A percentile compares a stretch with the other conserved stretches of the same genome.
These are phyloP conservation scores for Drosophila nr. fundita DNA, from an alignment of 2,888 invertebrate species.

Conservation along the genomic window DNA sequence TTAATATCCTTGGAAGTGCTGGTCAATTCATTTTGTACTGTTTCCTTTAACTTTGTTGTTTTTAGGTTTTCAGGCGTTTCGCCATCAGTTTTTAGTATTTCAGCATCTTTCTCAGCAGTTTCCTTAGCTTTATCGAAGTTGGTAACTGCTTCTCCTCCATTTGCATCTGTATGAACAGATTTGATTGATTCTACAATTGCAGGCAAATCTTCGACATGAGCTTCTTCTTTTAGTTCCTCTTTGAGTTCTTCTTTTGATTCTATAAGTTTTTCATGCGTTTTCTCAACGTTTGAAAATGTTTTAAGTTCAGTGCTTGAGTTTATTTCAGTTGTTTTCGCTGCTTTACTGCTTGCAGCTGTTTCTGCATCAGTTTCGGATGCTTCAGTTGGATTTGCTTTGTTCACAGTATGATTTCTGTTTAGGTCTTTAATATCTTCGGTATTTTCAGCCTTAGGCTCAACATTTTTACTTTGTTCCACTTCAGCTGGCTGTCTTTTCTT, in stretches of 20 bases:
- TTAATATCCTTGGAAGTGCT: slow-evolving; percentile 37
- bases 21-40: slow-evolving; percentile 30
- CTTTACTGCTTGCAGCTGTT: background rate
- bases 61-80: background rate
- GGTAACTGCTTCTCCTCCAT: background rate
- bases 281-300: background rate
- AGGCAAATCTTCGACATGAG: background rate
- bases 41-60: background rate
- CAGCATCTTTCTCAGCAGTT: background rate
- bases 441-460: background rate
- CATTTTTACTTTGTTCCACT: slow-evolving; percentile 3
- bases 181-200: slow-evolving; percentile 2
- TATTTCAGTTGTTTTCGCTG: background rate
- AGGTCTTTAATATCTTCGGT: background rate
- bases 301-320: background rate
- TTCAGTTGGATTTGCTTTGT: background rate
- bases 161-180: background rate
- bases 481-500: background rate
- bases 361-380: background rate
- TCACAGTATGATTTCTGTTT: background rate
- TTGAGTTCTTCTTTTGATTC: background rate
- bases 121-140: background rate
- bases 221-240: background rate
- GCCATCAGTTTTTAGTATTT: background rate
- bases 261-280: background rate